A percentile compares a stretch with the other conserved stretches of the same genome.
These are phyloP conservation scores for Cyrtodaria siliqua DNA, from an alignment of 2,888 invertebrate species.

Conservation along the genomic window DNA sequence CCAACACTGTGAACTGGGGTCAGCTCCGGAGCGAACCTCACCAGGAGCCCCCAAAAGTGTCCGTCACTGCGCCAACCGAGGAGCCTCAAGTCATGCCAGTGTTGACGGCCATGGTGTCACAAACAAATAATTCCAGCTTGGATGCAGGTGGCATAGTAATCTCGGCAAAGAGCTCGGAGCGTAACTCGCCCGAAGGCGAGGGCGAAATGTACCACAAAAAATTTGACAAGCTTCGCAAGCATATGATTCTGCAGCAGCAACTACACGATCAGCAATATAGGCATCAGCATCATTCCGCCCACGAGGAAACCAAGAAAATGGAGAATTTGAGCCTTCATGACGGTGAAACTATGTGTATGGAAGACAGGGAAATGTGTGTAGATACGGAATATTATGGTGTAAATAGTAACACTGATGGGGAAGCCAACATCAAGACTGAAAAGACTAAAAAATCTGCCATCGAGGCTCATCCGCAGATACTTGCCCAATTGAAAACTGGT, in stretches of 20 bases:
- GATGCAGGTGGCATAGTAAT: background rate
- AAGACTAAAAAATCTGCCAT: conserved; percentile 71
- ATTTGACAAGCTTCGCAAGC: conserved; percentile 80
- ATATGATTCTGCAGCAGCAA: conserved; percentile 41
- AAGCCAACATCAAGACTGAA: conserved; percentile 17
- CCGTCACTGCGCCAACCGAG: conserved; percentile 56
- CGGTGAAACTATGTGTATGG: conserved; percentile 43
- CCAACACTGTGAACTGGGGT: conserved; percentile 27
- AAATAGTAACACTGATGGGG: background rate
- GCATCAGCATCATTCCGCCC: conserved; percentile 18
- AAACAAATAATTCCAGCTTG: no score
- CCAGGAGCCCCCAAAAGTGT: conserved; percentile 50
- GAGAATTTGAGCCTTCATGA: conserved; percentile 51
- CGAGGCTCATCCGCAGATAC: conserved; percentile 80
- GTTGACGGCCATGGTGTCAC: background rate
- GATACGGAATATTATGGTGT: conserved; percentile 21
- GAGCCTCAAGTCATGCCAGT: conserved; percentile 16
- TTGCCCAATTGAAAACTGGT: conserved; percentile 78
- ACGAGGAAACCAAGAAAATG: conserved; percentile 50
- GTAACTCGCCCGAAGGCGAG: conserved; percentile 53
- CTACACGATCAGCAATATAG: conserved; percentile 6
- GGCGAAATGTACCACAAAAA: conserved; percentile 76
- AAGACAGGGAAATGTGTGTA: conserved; percentile 39
- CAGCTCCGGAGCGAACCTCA: conserved; percentile 15
- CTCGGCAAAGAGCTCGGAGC: conserved; percentile 33